Evolutionary conservation across 1,140 invertebrate species (phyloP), one percentile per base, ranked within the genome.

Genomic region (Alviniconcha marisindica): DNA sequence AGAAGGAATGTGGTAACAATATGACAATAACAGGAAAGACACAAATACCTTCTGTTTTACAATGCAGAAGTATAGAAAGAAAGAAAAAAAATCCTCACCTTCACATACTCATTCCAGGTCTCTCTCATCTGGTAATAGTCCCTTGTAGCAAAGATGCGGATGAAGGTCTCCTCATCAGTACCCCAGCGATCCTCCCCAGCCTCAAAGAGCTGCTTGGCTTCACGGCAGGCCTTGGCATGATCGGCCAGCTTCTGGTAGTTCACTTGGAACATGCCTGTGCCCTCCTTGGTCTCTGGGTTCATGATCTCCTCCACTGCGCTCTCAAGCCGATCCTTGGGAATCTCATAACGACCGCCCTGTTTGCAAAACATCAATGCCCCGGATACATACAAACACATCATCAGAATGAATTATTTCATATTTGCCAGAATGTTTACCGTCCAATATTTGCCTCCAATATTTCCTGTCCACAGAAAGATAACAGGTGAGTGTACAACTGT

Each of bases 131-230:
- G 88, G 79, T 92, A 91, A 85, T 91, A 90, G 81, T 91, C 85
- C 44, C 89, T 81, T 21, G 80, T 84, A 15, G 90, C 85, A 56
- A 92, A 91, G 48, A 92, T 91, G 4, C 87, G 42, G 83, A 88
- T 89, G 63, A 92, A 92, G 10, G 86, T 89, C 74, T 90, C 90
- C 74, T 95, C 94, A 86, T 95, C 94, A 12, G 94, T 94, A n/a
- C 94, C 94, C 87, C 93, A 92, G 77, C 90, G 90, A 40, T 92
- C 91, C 66, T 94, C 94, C 36, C 94, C 91, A 60, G 94, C 91
- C 77, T 93, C 88, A 40, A 82, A 89, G 33, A 92, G 83, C 42
- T 86, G 83, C 63, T 89, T 69, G 24, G 91, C 91, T 79, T 91
- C 89, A 36, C 85, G 42, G 66, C 88, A 87, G 1, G 89, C 90